Base-by-base conservation (phyloP, 2,797 vertebrate species). In the Phoxinus dragarum region DNA sequence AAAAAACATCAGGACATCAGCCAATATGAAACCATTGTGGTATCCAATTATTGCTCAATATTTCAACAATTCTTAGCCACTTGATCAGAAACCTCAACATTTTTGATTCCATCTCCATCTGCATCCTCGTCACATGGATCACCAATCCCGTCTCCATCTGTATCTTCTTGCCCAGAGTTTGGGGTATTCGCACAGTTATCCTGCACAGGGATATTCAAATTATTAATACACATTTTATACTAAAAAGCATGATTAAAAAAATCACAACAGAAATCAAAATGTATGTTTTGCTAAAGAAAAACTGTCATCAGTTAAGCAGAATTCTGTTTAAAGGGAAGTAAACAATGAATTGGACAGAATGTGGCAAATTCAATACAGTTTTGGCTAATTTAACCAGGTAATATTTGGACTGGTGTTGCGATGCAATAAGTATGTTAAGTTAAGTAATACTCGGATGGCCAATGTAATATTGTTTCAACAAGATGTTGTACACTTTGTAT, bases 81-180 rank as follows among this genome's bases (percentile, higher is more conserved):
- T 49, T 54, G 9, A 82, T 52, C 90, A 80, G 31, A 14, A n/a
- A 98, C 98, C 98, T 99, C 97, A 10, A 99, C 96, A 0, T 99
- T 99, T 87, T 97, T 98, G 90, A 99, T 97, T 0, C 97, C 97
- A 0, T 99, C 98, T 0, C 97, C 98, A 0, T 99, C 98, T 0
- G 98, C 98, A 0, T 99, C 98, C 0, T 98, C 97, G 0, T 99
- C 98, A 1, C 98, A 99, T 47, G 97, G 98, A 88, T 99, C 97
- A 12, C 98, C 98, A 0, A 98, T 95, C 0, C 96, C 97, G 0
- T 99, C 98, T 0, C 95, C 96, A 86, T 99, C 98, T 0, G 97
- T 97, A 0, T 99, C 98, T 89, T 99, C 98, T 90, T 99, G 98
- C 0, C 98, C 98, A 0, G 98, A 99, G 91, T 99, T 99, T 0